Evolutionary conservation across 2,113 vertebrate species (phyloP), one percentile per base, ranked within the genome.

Genomic region (Neolamprologus modestus): DNA sequence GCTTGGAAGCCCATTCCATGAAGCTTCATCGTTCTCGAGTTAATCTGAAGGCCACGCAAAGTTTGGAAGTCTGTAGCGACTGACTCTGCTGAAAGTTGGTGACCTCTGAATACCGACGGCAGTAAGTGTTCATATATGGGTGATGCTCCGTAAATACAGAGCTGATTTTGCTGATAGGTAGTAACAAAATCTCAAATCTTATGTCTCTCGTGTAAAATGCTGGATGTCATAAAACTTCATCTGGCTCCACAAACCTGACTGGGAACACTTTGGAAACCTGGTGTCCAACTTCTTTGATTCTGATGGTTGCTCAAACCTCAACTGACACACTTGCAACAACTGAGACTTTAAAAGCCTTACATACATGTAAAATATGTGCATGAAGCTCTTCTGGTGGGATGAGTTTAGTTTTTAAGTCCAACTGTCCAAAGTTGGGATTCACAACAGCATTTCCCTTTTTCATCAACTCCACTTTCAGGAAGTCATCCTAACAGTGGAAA

Each of bases 1-100:
- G 10, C 31, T 66, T n/a, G 61, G 3, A 4, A 66, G 33, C 31
- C 31, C 6, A 0, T 63, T 63, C 6, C 31, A 11, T 1, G 31
- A 63, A 63, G 59, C 59, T n/a, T 63, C 59, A 12, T 10, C 1
- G 1, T 37, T 8, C 61, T 3, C 4, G 4, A 13, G 61, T 66
- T 66, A 13, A 66, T 35, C 17, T 66, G 31, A 37, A 37, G 61
- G 10, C 61, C 31, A 66, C 17, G 2, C 14, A 0, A 66, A n/a
- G 61, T 37, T 37, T 66, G 61, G 10, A 66, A 0, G 61, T 66
- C 10, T 66, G 61, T n/a, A 37, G 61, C 1, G 19, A 66, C 17
- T n/a, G 61, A 66, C 10, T n/a, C 61, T n/a, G 31, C 59, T 35
- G 59, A 63, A 63, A 63, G 59, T 63, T 35, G 31, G 59, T 63